Percentiles rank a stretch among this genome's conserved stretches.
Conservation (phyloP, 1,140 invertebrate species). For the Tetragnatha versicolor region DNA sequence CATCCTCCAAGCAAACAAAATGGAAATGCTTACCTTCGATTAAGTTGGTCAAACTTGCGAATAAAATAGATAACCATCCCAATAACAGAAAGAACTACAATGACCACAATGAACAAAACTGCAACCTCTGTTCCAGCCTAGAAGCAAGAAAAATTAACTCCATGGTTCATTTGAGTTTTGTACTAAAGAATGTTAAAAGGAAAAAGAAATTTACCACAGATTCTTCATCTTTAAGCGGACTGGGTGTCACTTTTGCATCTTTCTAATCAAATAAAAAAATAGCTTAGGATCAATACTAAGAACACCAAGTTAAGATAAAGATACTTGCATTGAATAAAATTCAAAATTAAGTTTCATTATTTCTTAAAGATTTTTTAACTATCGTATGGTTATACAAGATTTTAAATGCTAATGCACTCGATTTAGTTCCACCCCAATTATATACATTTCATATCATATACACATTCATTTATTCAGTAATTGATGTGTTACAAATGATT, state of each 20-base stretch:
- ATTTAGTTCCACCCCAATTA: too few species aligned
- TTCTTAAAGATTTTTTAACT: too few species aligned
- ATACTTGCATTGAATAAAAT: too few species aligned
- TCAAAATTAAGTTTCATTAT: too few species aligned
- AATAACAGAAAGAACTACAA: constrained; percentile 38
- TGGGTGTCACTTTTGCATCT: background rate
- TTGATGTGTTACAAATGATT: too few species aligned
- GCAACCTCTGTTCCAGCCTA: constrained; percentile 40
- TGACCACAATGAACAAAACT: constrained; percentile 40
- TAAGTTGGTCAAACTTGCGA: constrained; percentile 48
- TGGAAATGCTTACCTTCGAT: constrained; percentile 9
- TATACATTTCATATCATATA: too few species aligned
- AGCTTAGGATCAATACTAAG: too few species aligned
- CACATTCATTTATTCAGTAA: too few species aligned
- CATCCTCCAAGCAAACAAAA: background rate
- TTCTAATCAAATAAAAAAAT: background rate
- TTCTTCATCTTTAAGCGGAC: constrained; percentile 1
- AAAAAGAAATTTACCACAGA: constrained; percentile 11
- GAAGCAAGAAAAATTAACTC: background rate
- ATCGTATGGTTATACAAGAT: too few species aligned
- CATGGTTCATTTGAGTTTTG: too few species aligned
- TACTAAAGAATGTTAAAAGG: background rate
- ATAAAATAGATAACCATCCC: constrained; percentile 48
- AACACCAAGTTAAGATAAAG: too few species aligned
- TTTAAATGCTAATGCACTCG: too few species aligned